Evolutionary conservation across 2,888 invertebrate genomes (phyloP), one percentile per base, ranked within the genome.

Genomic region (Aphidius colemani): DNA sequence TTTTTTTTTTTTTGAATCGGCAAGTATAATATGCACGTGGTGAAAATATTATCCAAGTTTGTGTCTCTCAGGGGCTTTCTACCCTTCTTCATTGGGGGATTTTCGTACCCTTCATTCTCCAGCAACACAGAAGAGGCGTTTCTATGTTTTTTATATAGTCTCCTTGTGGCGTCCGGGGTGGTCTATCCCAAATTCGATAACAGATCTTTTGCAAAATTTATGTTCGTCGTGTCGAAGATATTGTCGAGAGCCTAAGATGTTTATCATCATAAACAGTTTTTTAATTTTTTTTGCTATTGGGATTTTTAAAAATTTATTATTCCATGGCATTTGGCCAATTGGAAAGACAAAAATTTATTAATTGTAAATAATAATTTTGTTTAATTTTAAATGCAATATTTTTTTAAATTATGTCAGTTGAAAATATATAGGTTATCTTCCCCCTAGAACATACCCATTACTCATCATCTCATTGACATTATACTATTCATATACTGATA

Each of bases 101-200:
- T 50, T 49, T 44, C 39, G 56, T 49, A 57, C 44, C 62, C 61
- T 57, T 30, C 30, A 30, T 30, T 30, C 30, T 57, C n/a, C 44
- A 43, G 62, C 30, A 30, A 57, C 43, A 45, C 43, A 50, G 30
- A 30, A 30, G 40, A 55, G 50, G 53, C 48, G 9, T 53, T 63
- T 53, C 63, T 63, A 53, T 57, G 46, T 61, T 59, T 63, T 63
- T 63, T 59, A 18, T 56, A 58, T 58, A 53, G 53, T 63, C 63
- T 53, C 46, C 45, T n/a, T 58, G 51, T 46, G 63, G 57, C 48
- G 53, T 53, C 48, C 53, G 63, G 48, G 59, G 53, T 18, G 41
- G 10, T 13, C n/a, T 53, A 53, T 50, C 53, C 13, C 53, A 53
- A 61, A 61, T 61, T 61, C 53, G 50, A 45, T 61, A 61, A 61